Percentiles rank a stretch among this genome's conserved stretches.
phyloP scores from a whole-genome alignment of 2,113 vertebrate species.

The Leiothrix lutea region DNA sequence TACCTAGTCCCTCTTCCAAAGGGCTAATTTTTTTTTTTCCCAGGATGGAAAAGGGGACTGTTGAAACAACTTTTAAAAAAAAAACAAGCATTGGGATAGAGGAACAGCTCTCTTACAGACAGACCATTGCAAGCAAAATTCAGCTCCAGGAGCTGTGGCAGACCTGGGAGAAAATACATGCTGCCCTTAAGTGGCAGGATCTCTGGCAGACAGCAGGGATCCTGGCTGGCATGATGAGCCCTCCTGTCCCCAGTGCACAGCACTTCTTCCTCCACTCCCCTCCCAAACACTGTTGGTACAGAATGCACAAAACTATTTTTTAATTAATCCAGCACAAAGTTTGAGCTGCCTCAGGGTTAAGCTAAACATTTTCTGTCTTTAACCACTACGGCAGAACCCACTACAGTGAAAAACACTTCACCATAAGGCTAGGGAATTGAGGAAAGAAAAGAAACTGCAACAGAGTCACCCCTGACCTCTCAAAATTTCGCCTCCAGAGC shows the following conservation, averaged over 20 bases:
- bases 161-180: accelerated
- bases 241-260: not conserved
- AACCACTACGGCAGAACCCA: not conserved
- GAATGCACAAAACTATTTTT: not conserved
- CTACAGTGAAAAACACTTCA: not conserved
- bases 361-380: not conserved
- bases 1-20: not conserved
- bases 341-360: not conserved
- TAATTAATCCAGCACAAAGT: slow-evolving; percentile 14
- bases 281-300: not conserved
- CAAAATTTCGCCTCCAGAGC: not conserved
- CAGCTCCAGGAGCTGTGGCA: not conserved
- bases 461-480: not conserved
- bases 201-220: accelerated
- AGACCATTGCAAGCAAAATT: not conserved
- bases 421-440: not conserved
- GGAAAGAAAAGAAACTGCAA: not conserved
- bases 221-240: not conserved
- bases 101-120: not conserved
- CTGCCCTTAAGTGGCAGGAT: not conserved
- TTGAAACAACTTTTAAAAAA: not conserved
- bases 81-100: not conserved
- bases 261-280: not conserved
- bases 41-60: not conserved
- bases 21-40: too few species aligned